These are phyloP conservation scores for Leptobrachium leishanense DNA, from an alignment of 2,113 vertebrate species.

Conservation along the genomic window DNA sequence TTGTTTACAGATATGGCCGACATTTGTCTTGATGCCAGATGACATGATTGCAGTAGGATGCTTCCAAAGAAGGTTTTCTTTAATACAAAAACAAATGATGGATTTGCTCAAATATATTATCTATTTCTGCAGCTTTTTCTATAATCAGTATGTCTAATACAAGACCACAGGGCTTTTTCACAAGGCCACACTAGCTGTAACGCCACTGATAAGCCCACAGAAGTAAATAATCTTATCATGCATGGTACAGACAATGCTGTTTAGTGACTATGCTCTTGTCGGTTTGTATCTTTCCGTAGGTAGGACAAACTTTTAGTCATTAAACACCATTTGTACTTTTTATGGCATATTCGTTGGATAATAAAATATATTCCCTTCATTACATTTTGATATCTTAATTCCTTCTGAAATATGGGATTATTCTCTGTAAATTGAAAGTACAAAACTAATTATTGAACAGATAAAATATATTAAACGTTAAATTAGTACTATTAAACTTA, in stretches of 20 bases:
- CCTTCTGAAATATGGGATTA: too few species aligned
- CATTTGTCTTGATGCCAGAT: background rate
- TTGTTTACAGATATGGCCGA: background rate
- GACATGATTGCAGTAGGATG: background rate
- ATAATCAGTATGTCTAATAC: constrained; percentile 2
- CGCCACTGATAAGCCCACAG: constrained; percentile 15
- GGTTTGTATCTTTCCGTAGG: background rate
- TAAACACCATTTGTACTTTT: too few species aligned
- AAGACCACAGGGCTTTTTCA: constrained; percentile 6
- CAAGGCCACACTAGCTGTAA: constrained; percentile 10
- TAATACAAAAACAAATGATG: background rate
- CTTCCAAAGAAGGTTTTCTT: background rate
- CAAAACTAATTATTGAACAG: too few species aligned
- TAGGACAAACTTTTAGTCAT: too few species aligned
- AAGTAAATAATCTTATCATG: constrained; percentile 13
- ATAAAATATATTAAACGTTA: too few species aligned
- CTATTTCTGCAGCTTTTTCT: background rate
- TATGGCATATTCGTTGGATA: too few species aligned
- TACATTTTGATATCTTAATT: too few species aligned
- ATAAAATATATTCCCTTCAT: too few species aligned
- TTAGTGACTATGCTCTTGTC: constrained; percentile 10
- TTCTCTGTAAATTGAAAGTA: too few species aligned
- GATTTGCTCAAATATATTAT: background rate
- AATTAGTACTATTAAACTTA: too few species aligned
- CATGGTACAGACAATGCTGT: constrained; percentile 1